Base-by-base conservation (phyloP, 2,797 vertebrate genomes). In the Phoeniculus purpureus region DNA sequence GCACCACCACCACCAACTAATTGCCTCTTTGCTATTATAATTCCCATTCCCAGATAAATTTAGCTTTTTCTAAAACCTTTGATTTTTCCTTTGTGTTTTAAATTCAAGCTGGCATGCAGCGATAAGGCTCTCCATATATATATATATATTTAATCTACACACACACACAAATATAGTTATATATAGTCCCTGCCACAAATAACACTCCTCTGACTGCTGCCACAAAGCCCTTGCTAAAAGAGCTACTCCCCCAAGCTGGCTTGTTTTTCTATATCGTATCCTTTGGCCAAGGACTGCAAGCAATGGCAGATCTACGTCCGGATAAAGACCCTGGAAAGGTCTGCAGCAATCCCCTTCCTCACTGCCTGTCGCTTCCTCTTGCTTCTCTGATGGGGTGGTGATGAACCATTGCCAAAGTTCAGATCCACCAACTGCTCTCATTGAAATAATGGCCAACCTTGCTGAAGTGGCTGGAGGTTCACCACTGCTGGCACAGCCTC, bases 21-120 rank as follows among this genome's bases (percentile, higher is more conserved):
- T 95, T 95, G 74, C 62, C 18, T 90, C 62, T 90, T 87, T 93
- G 62, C 91, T 93, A 83, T 83, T 85, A 51, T 75, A 87, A 93
- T 93, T 96, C 79, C 50, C 62, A 72, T 87, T 89, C 56, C 52
- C 56, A 43, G 88, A 92, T 85, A 94, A 90, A 94, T 90, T 76
- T 89, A 89, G 90, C 88, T 93, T 90, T 93, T 89, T 90, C 66
- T 93, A 83, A 96, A 93, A 56, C 50, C 76, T 94, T 92, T 96
- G 88, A 94, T 95, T 93, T 94, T 92, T 78, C 67, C 60, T 90
- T 89, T 87, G 79, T 91, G 81, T 87, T 93, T 92, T 87, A 76
- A 52, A 61, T 64, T 89, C 95, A 92, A 95, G 95, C 95, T 96
- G 96, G 90, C 92, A 92, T 52, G 90, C 76, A 89, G 84, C 6